Base-by-base conservation (phyloP, 2,113 vertebrate species). In the Capreolus pygargus region DNA sequence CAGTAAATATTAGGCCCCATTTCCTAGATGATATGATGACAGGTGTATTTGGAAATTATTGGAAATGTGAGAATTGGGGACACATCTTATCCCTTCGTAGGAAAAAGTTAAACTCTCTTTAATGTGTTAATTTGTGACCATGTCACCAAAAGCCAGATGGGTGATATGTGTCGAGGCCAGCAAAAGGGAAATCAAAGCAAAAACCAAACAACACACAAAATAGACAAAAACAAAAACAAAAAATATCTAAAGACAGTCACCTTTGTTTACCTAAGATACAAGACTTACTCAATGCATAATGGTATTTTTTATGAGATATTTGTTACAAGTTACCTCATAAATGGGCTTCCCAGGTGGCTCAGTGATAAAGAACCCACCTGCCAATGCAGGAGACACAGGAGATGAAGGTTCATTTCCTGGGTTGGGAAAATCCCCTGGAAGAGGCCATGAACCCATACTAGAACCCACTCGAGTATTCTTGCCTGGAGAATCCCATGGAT, bases 241-340 rank as follows among this genome's bases (percentile, higher is more conserved):
- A 14, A 15, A 28, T 4, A 58, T n/a, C 1, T 74, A 64, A 81
- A 55, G 39, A 81, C 5, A 84, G 23, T 19, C 33, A 60, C 13
- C 27, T 3, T 55, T 57, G 33, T 94, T 84, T 89, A 15, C 6
- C 47, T 90, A 16, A 90, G 30, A 60, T 54, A 23, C 5, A n/a
- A 45, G 17, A 43, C 12, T 12, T 82, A 82, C 7, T 70, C 60
- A 83, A 43, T 74, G 30, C 1, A 54, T 45, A 61, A 55, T 67
- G 39, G 79, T 43, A 61, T 28, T 27, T 97, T 83, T 89, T 58
- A 88, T 58, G 43, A 96, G 50, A 17, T 33, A 54, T 95, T 98
- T 98, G 61, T 97, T 94, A 89, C 86, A 95, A 97, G 70, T 86
- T 52, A 95, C 92, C 64, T 95, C 83, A 93, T 57, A 93, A 94